These are phyloP conservation scores for Planiliza haematocheilus DNA, from an alignment of 2,113 vertebrate species.

Conservation along the genomic window DNA sequence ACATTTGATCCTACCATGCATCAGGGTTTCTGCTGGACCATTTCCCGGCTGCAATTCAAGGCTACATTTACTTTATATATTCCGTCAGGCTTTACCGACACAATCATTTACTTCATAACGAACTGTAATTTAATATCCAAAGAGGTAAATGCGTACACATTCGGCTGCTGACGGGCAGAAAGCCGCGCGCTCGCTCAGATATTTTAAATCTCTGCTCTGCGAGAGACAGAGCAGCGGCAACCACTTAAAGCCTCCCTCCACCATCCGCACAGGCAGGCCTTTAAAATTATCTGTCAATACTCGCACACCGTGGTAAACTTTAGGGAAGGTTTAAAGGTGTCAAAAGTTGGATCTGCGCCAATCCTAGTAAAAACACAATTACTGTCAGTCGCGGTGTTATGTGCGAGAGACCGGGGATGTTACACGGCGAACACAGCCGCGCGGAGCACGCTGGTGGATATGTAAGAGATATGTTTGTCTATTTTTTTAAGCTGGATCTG, in stretches of 20 bases:
- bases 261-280: too few relatives aligned
- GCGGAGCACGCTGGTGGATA: background rate
- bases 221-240: too few relatives aligned
- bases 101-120: background rate
- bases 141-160: too few relatives aligned
- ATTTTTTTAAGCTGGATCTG: constrained; percentile 5
- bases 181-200: too few relatives aligned
- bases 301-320: constrained; percentile 13
- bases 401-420: constrained; percentile 8
- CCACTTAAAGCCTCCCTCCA: too few relatives aligned
- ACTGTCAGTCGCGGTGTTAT: constrained; percentile 43
- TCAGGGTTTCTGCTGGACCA: background rate
- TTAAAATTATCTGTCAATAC: background rate
- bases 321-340: constrained; percentile 26
- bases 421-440: background rate
- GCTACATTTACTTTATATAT: too few relatives aligned
- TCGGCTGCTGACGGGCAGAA: too few relatives aligned
- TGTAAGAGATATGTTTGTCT: background rate
- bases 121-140: too few relatives aligned
- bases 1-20: background rate
- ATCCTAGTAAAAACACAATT: constrained; percentile 24
- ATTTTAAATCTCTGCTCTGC: too few relatives aligned
- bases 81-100: background rate
- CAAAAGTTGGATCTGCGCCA: constrained; percentile 26
- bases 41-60: too few relatives aligned